Conservation (phyloP, 2,113 vertebrate genomes). For the Diadophis punctatus region DNA sequence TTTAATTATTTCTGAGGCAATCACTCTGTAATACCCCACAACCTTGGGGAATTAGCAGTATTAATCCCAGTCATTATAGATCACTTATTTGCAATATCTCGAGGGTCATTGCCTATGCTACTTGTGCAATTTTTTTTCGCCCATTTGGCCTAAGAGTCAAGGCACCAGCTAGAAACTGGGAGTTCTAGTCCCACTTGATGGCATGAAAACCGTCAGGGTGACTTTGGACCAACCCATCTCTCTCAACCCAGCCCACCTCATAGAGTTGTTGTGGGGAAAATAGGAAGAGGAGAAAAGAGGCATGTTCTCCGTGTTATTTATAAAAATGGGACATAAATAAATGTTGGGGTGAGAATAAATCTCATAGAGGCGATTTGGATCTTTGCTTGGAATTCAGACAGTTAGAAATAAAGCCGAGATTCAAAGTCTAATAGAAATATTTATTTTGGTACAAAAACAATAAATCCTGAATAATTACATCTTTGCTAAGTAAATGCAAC, state of each 20-base stretch:
- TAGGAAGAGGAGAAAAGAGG: neutral
- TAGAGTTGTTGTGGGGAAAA: neutral
- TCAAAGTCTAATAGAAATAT: too few relatives aligned
- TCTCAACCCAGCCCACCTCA: neutral
- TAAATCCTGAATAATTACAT: too few relatives aligned
- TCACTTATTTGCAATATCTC: too few relatives aligned
- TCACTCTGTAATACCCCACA: neutral
- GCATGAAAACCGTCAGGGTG: neutral
- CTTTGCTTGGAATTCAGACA: too few relatives aligned
- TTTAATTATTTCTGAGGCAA: neutral
- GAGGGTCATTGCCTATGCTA: neutral
- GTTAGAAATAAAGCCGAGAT: too few relatives aligned
- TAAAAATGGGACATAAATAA: neutral
- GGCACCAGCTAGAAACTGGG: neutral
- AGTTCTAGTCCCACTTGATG: neutral
- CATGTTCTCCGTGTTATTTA: neutral
- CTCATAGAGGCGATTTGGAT: too few relatives aligned
- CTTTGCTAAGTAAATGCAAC: too few relatives aligned
- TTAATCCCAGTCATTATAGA: neutral
- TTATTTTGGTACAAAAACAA: too few relatives aligned
- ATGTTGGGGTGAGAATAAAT: too few relatives aligned
- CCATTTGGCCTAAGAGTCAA: neutral
- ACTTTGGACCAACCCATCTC: neutral
- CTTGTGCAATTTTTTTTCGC: neutral
- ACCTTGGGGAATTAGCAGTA: neutral